A percentile compares a stretch with the other conserved stretches of the same genome.
phyloP scores from a whole-genome alignment of 2,113 vertebrate genomes.

The Alosa alosa region DNA sequence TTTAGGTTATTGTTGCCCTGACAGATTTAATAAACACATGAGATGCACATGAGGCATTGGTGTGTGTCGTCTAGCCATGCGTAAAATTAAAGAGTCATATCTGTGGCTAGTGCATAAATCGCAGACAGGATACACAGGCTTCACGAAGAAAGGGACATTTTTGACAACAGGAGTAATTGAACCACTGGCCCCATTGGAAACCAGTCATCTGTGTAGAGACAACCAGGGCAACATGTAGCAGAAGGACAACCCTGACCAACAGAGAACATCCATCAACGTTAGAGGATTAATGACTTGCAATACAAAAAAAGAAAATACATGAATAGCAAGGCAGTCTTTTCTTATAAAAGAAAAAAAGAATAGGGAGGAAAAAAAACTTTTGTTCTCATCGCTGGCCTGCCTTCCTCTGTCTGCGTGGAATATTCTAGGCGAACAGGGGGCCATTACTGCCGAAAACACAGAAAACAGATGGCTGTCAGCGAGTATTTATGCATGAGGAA shows the following conservation, averaged over 20 bases:
- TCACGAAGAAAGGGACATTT: conserved; percentile 8
- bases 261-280: neutral
- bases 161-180: conserved; percentile 33
- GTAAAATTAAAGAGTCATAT: conserved; percentile 47
- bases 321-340: neutral
- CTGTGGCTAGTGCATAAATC: conserved; percentile 33
- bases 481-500: conserved; percentile 14
- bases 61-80: conserved; percentile 22
- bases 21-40: neutral
- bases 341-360: neutral
- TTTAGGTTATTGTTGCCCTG: conserved; percentile 9
- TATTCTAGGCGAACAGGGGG: conserved; percentile 37
- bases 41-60: neutral
- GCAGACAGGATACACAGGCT: conserved; percentile 30
- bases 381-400: neutral
- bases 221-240: conserved; percentile 24
- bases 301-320: neutral
- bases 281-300: conserved; percentile 9
- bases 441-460: conserved; percentile 41
- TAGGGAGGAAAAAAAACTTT: neutral
- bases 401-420: conserved; percentile 31
- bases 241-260: neutral
- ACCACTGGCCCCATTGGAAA: conserved; percentile 37
- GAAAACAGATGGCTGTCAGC: conserved; percentile 49
- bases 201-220: conserved; percentile 24